A percentile compares a stretch with the other conserved stretches of the same genome.
Evolutionary conservation across 2,797 vertebrate species (phyloP).

Genomic region (Rousettus madagascariensis): DNA sequence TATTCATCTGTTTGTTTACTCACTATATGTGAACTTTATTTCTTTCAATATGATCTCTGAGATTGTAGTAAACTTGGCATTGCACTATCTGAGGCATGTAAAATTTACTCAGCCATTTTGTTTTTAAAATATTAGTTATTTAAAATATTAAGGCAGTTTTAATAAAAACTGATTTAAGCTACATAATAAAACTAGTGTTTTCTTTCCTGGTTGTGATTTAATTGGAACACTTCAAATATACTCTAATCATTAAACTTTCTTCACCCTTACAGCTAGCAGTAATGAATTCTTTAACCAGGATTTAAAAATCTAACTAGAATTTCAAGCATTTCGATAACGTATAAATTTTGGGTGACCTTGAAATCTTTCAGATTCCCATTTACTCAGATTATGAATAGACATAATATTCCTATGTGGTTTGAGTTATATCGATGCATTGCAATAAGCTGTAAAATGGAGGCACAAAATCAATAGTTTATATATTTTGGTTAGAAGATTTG

Average conservation of each 20-base stretch:
- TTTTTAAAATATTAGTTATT: conserved; percentile 34
- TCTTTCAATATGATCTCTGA: conserved; percentile 18
- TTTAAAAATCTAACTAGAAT: conserved; percentile 30
- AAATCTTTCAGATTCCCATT: conserved; percentile 30
- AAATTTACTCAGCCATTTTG: conserved; percentile 32
- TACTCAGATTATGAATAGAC: not conserved
- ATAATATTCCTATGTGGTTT: not conserved
- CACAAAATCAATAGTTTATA: not conserved
- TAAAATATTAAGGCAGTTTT: conserved; percentile 29
- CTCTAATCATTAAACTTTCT: conserved; percentile 8
- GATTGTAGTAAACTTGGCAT: not conserved
- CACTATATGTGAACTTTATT: not conserved
- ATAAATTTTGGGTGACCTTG: not conserved
- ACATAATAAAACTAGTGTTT: not conserved
- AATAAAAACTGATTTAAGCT: not conserved
- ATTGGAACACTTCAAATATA: not conserved
- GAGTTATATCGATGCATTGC: not conserved
- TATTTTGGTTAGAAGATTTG: not conserved
- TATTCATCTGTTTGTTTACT: conserved; percentile 31
- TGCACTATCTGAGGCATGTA: not conserved
- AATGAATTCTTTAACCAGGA: conserved; percentile 8
- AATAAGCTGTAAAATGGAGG: not conserved
- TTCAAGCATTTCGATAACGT: not conserved
- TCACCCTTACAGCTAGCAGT: not conserved
- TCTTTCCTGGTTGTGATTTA: not conserved